These are phyloP conservation scores for Condylura cristata DNA, from an alignment of 2,113 vertebrate genomes.

Conservation along the genomic window DNA sequence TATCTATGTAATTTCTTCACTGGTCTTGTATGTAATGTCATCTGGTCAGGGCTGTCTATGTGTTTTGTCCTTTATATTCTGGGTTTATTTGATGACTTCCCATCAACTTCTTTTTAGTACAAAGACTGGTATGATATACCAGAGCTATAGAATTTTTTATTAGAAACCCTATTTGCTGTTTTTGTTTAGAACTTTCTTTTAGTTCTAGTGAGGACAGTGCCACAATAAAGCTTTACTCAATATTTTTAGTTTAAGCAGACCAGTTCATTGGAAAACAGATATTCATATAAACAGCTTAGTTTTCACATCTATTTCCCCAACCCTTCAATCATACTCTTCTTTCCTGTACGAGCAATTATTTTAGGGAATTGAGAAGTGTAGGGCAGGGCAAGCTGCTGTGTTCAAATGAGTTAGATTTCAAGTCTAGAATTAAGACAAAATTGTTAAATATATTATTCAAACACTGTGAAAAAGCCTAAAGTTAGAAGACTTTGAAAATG, in stretches of 20 bases:
- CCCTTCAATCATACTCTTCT: background rate
- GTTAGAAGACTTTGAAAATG: constrained; percentile 45
- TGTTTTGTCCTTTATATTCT: constrained; percentile 23
- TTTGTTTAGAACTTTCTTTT: constrained; percentile 41
- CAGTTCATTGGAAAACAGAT: background rate
- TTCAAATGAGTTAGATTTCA: constrained; percentile 17
- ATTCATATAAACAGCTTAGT: background rate
- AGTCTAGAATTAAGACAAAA: constrained; percentile 21
- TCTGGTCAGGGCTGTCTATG: background rate
- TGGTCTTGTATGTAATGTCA: background rate
- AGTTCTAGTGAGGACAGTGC: background rate
- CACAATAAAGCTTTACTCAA: constrained; percentile 16
- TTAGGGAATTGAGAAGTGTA: background rate
- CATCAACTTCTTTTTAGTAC: background rate
- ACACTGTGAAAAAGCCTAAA: background rate
- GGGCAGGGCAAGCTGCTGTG: background rate
- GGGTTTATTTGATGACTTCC: background rate
- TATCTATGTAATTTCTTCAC: background rate
- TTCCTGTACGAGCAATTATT: background rate
- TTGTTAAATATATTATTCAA: constrained; percentile 42
- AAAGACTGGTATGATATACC: background rate
- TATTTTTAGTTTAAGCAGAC: background rate
- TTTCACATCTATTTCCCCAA: background rate
- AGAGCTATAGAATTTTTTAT: background rate
- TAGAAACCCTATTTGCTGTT: background rate